Base-by-base conservation (phyloP, 2,888 invertebrate species). In the Deroplatys truncata region DNA sequence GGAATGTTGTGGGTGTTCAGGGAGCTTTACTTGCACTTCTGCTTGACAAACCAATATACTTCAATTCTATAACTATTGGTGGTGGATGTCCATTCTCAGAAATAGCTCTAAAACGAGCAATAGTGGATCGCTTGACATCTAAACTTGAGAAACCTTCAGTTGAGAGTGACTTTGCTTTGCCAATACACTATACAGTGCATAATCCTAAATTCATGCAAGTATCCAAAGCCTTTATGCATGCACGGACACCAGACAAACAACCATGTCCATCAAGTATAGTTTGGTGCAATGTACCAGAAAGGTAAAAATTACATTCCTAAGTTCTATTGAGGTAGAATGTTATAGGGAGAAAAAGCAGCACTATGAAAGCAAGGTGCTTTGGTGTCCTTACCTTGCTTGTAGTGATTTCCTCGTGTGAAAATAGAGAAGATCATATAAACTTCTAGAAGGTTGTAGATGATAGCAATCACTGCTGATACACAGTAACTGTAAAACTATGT, bases 1-100 rank as follows among this genome's bases (percentile, higher is more conserved):
- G 99, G 99, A 96, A 97, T 92, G 94, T 97, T 90, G 92, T 98
- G 98, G 91, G 91, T 0, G 82, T 90, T 9, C 90, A 95, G 94
- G 98, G 99, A 7, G 96, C 97, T 7, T 93, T 99, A 7, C 92
- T 98, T 86, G 95, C 96, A 91, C 93, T 96, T 90, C 93, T 98
- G 43, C 93, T 98, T 31, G 92, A 94, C 7, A 92, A 94, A 90
- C 96, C 97, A 20, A 95, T 99, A 92, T 96, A 95, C 92, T 93
- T 98, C 0, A 93, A 94, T 89, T 95, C 96, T 88, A 94, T 98
- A 90, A 96, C 96, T 89, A 95, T 98, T 92, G 97, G 96, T 88
- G 96, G 95, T 90, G 94, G 94, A 31, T 95, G 95, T 72, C 96
- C 96, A 13, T 97, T 95, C 92, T 95, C 95, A 86, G 91, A 94